These are phyloP conservation scores for Polypterus bichir DNA, from an alignment of 2,113 vertebrate species.

Conservation along the genomic window DNA sequence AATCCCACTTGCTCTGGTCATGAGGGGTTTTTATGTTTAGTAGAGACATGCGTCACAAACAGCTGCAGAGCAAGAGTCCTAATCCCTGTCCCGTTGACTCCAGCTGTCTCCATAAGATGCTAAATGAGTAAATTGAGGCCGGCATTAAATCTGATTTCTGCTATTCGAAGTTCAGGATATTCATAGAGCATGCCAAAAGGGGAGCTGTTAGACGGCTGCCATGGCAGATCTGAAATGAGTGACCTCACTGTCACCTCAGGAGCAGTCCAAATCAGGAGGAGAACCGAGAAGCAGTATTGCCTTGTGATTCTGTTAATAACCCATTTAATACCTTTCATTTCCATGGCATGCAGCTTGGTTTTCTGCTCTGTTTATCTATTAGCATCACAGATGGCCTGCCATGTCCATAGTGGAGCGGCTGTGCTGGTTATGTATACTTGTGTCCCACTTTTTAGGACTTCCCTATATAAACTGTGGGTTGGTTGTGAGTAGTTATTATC, in stretches of 20 bases:
- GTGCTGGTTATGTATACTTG: no score
- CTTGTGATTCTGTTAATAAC: neutral
- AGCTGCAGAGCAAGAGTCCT: neutral
- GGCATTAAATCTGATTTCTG: neutral
- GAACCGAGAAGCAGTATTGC: neutral
- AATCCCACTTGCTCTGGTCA: neutral
- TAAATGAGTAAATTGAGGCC: constrained; percentile 2
- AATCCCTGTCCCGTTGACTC: neutral
- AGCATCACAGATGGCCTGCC: no score
- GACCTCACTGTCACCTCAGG: neutral
- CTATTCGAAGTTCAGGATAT: neutral
- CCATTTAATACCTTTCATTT: neutral
- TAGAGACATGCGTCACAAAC: neutral
- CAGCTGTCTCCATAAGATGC: constrained; percentile 3
- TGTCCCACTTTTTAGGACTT: no score
- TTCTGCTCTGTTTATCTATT: no score
- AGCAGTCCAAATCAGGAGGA: neutral
- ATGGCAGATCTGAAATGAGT: neutral
- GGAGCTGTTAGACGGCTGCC: neutral
- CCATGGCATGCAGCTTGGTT: no score
- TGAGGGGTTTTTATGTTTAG: neutral
- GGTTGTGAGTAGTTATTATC: no score
- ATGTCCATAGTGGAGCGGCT: no score
- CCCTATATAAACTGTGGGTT: no score
- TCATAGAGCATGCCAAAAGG: constrained; percentile 1